Percentiles rank a stretch among this genome's conserved stretches.
Conservation (phyloP, 30 jellyfish, hydroid and myxozoan genomes). For the Euphysa ruthae region DNA sequence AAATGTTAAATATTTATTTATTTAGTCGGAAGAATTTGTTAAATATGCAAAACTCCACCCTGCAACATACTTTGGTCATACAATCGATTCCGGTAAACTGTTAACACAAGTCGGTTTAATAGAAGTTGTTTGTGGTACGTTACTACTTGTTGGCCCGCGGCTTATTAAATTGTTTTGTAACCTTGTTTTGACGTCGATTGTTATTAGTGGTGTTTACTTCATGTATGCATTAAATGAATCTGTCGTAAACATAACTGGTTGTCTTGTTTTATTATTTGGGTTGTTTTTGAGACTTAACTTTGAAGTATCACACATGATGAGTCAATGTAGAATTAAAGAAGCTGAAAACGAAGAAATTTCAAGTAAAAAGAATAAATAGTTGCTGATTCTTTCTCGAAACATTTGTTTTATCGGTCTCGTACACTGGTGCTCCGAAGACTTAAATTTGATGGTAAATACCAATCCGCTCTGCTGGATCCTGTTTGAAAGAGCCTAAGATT, state of each 20-base stretch:
- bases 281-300: too few relatives aligned
- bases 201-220: conserved; percentile 81
- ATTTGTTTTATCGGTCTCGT: too few relatives aligned
- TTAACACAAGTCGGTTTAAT: conserved; percentile 65
- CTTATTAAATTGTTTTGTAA: conserved; percentile 46
- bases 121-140: conserved; percentile 61
- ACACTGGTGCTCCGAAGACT: too few relatives aligned
- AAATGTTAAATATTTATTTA: background rate
- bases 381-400: too few relatives aligned
- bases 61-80: conserved; percentile 62
- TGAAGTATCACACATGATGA: too few relatives aligned
- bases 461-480: too few relatives aligned
- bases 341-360: too few relatives aligned
- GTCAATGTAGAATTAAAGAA: too few relatives aligned
- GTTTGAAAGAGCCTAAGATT: too few relatives aligned
- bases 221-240: conserved; percentile 39
- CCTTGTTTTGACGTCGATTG: conserved; percentile 48
- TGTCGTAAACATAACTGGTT: background rate
- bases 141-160: conserved; percentile 68
- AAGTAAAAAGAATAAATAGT: too few relatives aligned
- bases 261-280: too few relatives aligned
- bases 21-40: conserved; percentile 53
- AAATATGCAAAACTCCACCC: conserved; percentile 76
- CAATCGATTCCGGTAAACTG: conserved; percentile 61
- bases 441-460: too few relatives aligned